These are phyloP conservation scores for Plotosus lineatus DNA, from an alignment of 2,113 vertebrate genomes.

Conservation along the genomic window DNA sequence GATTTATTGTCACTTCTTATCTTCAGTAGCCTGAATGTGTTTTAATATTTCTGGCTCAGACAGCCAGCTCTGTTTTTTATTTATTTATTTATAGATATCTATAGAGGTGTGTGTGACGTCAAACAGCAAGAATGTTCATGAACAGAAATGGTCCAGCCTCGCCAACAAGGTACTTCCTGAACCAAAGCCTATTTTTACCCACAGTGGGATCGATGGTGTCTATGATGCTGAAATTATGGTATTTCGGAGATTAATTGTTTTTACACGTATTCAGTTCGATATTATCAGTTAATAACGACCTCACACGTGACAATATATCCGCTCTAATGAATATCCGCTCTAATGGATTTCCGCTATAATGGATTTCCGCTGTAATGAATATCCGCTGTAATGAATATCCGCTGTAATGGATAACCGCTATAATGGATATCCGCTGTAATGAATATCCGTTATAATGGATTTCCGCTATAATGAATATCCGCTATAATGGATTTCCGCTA, in stretches of 20 bases:
- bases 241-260: too few relatives aligned
- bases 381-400: too few relatives aligned
- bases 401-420: too few relatives aligned
- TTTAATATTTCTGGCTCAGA: background rate
- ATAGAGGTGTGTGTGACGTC: constrained; percentile 13
- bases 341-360: too few relatives aligned
- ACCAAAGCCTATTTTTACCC: background rate
- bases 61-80: background rate
- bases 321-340: too few relatives aligned
- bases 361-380: too few relatives aligned
- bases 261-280: background rate
- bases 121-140: constrained; percentile 48
- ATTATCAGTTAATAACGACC: background rate
- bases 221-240: background rate
- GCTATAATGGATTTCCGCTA: too few relatives aligned
- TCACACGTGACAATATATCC: background rate
- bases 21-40: background rate
- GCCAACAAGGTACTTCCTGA: constrained; percentile 36
- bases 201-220: too few relatives aligned
- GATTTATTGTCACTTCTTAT: background rate
- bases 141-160: constrained; percentile 14
- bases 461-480: too few relatives aligned
- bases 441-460: too few relatives aligned
- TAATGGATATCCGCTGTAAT: too few relatives aligned
- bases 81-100: background rate